Percentiles rank a stretch among this genome's conserved stretches.
Conservation (phyloP, 2,888 invertebrate species). For the Oscheius myriophilus region DNA sequence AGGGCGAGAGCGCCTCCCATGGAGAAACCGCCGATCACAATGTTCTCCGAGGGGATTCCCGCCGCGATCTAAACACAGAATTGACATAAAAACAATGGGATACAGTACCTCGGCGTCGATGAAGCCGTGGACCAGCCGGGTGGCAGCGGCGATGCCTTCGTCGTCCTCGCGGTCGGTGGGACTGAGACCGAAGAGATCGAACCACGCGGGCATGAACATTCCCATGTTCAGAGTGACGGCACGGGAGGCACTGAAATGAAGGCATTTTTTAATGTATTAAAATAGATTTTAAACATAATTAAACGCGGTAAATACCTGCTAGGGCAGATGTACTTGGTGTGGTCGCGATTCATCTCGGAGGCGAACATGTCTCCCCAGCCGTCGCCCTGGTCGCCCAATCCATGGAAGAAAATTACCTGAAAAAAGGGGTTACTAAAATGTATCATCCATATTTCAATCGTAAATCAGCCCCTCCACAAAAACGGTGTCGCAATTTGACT, state of each 20-base stretch:
- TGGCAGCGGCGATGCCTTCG: conserved; percentile 64
- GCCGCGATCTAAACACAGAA: conserved; percentile 4
- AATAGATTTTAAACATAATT: too few relatives aligned
- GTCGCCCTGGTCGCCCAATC: conserved; percentile 69
- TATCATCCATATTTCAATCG: too few relatives aligned
- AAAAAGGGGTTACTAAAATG: conserved; percentile 1
- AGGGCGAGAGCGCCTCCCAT: conserved; percentile 85
- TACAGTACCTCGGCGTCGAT: conserved; percentile 57
- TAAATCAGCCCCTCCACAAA: too few relatives aligned
- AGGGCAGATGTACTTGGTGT: conserved; percentile 63
- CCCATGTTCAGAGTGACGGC: conserved; percentile 68
- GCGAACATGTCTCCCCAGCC: conserved; percentile 66
- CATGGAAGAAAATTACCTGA: conserved; percentile 69
- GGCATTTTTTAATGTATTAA: neutral
- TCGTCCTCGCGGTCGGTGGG: conserved; percentile 60
- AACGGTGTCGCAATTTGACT: too few relatives aligned
- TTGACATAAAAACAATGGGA: neutral
- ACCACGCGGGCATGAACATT: conserved; percentile 70
- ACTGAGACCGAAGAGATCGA: conserved; percentile 65
- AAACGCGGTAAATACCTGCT: conserved; percentile 52
- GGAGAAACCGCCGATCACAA: conserved; percentile 60
- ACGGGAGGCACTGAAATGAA: conserved; percentile 51
- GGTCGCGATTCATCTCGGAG: conserved; percentile 41
- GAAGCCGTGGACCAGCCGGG: conserved; percentile 60
- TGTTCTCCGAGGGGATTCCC: conserved; percentile 20